Base-by-base conservation (phyloP, 2,888 invertebrate genomes). In the Incurvaria masculella region DNA sequence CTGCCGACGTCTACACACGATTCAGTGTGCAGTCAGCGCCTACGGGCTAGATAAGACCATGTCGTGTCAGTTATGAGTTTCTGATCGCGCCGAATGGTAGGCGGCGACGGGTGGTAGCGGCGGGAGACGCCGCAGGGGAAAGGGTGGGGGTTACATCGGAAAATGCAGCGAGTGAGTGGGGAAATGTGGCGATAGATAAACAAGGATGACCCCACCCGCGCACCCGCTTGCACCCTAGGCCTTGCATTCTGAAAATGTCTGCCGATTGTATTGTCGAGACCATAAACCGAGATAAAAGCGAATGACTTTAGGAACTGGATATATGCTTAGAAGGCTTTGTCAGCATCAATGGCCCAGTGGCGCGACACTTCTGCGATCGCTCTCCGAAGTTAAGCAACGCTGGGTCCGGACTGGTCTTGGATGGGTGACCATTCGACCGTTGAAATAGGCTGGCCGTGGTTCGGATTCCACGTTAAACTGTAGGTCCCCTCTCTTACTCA, bases 141-240 rank as follows among this genome's bases (percentile, higher is more conserved):
- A 65, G 55, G 57, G 63, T 65, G 71, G 69, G 67, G 66, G 69
- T 70, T 71, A 72, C 73, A 69, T 74, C 72, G 74, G 76, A 71
- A 74, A 75, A 75, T 73, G 74, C 75, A 71, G 72, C 74, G 73
- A 65, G 67, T 75, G 75, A 75, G 74, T 73, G 73, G 71, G 68
- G 74, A 75, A 75, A 66, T 74, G 72, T 72, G 68, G 71, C 71
- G 69, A 73, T 76, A 78, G 76, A 76, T 74, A 76, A 76, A 75
- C 76, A 73, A 67, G 60, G 61, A 66, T 71, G 71, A 73, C 75
- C 72, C 68, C 65, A 39, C 47, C 26, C 33, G 18, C 52, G 57
- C 62, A 53, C 53, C 60, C 57, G 57, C 58, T 61, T 55, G 55
- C 58, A 56, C 57, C 60, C 61, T 59, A 65, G 65, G 63, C 66